Evolutionary conservation across 2,113 vertebrate species (phyloP).

Genomic region (Chitala chitala): DNA sequence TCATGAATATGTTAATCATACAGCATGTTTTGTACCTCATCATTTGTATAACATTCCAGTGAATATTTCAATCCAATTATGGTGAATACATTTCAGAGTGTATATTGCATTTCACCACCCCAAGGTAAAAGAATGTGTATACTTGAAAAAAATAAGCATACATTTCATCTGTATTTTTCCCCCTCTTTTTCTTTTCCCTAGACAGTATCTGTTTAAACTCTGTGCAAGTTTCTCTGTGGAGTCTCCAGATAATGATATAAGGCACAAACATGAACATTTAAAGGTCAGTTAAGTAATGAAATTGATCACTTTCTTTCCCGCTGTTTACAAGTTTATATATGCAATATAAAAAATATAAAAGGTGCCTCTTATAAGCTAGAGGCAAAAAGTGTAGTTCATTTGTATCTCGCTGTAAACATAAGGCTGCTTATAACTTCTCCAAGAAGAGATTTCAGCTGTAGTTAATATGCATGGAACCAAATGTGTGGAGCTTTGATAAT

Average conservation of each 20-base stretch:
- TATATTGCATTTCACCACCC: slow-evolving; percentile 26
- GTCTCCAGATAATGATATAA: not conserved
- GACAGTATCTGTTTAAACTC: not conserved
- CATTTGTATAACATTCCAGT: slow-evolving; percentile 21
- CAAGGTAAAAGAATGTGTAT: slow-evolving; percentile 7
- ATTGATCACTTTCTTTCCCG: not conserved
- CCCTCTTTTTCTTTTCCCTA: not conserved
- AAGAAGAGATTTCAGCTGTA: slow-evolving; percentile 7
- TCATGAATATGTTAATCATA: slow-evolving; percentile 34
- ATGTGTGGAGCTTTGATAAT: not conserved
- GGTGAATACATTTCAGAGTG: slow-evolving; percentile 22
- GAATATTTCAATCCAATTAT: slow-evolving; percentile 28
- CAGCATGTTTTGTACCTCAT: slow-evolving; percentile 20
- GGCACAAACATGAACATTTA: not conserved
- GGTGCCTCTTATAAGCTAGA: not conserved
- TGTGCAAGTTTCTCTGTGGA: not conserved
- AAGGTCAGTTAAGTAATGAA: no score
- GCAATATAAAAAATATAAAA: not conserved
- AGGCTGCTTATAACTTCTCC: slow-evolving; percentile 7
- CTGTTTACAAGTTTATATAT: not conserved
- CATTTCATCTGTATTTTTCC: slow-evolving; percentile 5
- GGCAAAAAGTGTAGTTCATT: not conserved
- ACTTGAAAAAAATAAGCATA: slow-evolving; percentile 9
- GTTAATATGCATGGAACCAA: slow-evolving; percentile 11
- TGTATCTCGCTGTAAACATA: slow-evolving; percentile 4